Conservation (phyloP, 2,888 invertebrate genomes). For the Hoplodrina blanda region DNA sequence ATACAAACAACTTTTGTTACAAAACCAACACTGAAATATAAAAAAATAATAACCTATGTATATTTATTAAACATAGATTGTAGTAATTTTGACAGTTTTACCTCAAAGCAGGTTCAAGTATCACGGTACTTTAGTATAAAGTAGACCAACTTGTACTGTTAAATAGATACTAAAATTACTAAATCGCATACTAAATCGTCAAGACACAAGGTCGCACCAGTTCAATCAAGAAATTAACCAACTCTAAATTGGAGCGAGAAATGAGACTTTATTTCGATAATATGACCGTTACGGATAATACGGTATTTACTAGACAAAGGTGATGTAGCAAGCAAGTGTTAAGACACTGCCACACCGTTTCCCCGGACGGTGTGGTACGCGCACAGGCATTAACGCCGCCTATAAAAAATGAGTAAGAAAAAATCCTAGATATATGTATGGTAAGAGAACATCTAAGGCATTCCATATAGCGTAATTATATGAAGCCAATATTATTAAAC, state of each 20-base stretch:
- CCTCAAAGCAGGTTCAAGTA: background rate
- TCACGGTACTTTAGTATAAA: background rate
- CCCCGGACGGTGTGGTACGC: no score
- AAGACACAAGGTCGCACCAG: constrained; percentile 54
- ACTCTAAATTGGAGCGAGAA: constrained; percentile 54
- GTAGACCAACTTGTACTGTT: background rate
- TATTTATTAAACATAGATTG: no score
- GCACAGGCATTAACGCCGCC: no score
- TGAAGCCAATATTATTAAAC: no score
- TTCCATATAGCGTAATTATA: no score
- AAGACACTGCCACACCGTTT: background rate
- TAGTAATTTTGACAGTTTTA: no score
- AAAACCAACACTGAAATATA: no score
- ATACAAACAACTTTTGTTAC: no score
- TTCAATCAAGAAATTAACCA: constrained; percentile 54
- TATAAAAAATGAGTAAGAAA: no score
- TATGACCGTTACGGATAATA: background rate
- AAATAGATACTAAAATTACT: constrained; percentile 16
- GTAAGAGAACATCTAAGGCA: no score
- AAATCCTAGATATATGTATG: no score
- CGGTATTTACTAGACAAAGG: background rate
- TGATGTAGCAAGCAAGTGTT: background rate
- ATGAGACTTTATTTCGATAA: constrained; percentile 30
- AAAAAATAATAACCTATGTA: no score
- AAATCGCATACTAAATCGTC: constrained; percentile 29